Evolutionary conservation across 2,888 invertebrate genomes (phyloP), one percentile per base, ranked within the genome.

Genomic region (Drosophila basisetae): DNA sequence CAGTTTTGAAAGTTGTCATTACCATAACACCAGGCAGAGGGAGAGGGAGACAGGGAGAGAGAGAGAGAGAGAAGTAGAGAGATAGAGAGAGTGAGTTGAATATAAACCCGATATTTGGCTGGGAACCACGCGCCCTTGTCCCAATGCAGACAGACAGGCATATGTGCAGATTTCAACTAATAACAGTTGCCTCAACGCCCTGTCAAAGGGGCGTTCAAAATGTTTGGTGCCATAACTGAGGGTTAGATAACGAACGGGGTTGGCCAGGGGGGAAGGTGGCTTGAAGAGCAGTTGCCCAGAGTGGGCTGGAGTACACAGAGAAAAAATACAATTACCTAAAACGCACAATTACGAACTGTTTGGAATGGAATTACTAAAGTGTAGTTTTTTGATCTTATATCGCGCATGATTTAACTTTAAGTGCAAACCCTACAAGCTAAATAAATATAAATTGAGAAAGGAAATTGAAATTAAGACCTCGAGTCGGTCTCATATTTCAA

Each of bases 111-210:
- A 16, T 58, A 64, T 52, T 69, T 76, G 64, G 74, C 76, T 90
- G 90, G 76, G 89, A 90, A 89, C 66, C 89, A 83, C 86, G 77
- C 76, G 78, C 74, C 82, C 82, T 81, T 67, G 70, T 30, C 56
- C 55, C 28, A 39, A 30, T 1, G 39, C 39, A 39, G 56, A 39
- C 79, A 47, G 39, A 30, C 79, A 56, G 64, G 56, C 81, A 83
- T 76, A 83, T 86, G 78, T 65, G 62, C 67, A 54, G 67, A 82
- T 79, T 83, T 66, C 16, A 71, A 76, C 78, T 85, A 88, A 86
- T 89, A 89, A 86, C 90, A 85, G 90, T 86, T 87, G 71, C 90
- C 84, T 80, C 72, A 65, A 50, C 72, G 50, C 53, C 61, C 64
- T 72, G 79, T 68, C 80, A 77, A 85, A 86, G 74, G 80, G 87